Evolutionary conservation across 1,140 invertebrate genomes (phyloP).

Genomic region (Drosophila teissieri): DNA sequence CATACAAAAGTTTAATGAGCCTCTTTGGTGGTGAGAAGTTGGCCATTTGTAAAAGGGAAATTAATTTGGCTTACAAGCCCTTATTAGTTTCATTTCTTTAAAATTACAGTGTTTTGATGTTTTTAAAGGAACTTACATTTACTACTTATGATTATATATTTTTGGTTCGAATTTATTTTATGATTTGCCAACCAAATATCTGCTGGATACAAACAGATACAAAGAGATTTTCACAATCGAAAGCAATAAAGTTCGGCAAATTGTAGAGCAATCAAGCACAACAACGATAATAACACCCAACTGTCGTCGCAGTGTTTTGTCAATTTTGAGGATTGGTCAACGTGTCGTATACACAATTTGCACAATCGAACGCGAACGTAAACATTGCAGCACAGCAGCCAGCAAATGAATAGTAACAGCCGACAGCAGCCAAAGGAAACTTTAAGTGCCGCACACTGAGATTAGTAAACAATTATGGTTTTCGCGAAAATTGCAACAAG

Average conservation of each 20-base stretch:
- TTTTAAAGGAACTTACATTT: neutral
- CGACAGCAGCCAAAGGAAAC: conserved; percentile 1
- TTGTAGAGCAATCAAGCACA: conserved; percentile 49
- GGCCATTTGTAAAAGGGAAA: neutral
- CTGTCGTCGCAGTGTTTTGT: conserved; percentile 58
- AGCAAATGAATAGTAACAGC: neutral
- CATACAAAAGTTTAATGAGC: conserved; percentile 10
- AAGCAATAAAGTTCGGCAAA: conserved; percentile 42
- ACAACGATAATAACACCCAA: conserved; percentile 61
- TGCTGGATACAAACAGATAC: neutral
- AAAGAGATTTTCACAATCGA: conserved; percentile 11
- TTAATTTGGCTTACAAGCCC: neutral
- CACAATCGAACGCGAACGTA: conserved; percentile 43
- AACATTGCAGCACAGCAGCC: conserved; percentile 38
- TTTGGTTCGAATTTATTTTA: too few relatives aligned
- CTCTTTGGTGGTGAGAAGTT: neutral
- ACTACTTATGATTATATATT: too few relatives aligned
- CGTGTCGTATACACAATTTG: conserved; percentile 77
- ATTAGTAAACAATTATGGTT: conserved; percentile 82
- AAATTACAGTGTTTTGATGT: neutral
- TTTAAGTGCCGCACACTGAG: conserved; percentile 42
- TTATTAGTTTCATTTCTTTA: neutral
- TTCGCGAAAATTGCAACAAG: conserved; percentile 68
- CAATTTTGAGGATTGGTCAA: conserved; percentile 78
- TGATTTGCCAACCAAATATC: neutral